These are phyloP conservation scores for Rhynchotus rufescens DNA, from an alignment of 2,797 vertebrate genomes.

Conservation along the genomic window DNA sequence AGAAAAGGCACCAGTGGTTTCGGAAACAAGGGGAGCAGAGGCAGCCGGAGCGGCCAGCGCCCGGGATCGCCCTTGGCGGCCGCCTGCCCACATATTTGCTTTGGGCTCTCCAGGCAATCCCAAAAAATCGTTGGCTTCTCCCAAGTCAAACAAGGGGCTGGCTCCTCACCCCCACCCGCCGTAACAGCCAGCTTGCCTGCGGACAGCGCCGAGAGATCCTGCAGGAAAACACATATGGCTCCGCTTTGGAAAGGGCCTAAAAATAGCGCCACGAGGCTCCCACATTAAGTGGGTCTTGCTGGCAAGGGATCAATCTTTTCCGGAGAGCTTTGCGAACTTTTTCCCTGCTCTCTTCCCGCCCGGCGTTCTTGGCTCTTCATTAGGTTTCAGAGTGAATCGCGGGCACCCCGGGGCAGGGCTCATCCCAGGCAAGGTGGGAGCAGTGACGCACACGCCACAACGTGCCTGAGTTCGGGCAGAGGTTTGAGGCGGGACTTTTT, in stretches of 20 bases:
- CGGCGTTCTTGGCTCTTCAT: background rate
- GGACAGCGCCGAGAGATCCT: constrained; percentile 11
- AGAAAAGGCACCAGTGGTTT: background rate
- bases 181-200: constrained; percentile 26
- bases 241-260: constrained; percentile 31
- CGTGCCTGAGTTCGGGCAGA: background rate
- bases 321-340: background rate
- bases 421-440: background rate
- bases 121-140: background rate
- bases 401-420: background rate
- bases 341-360: background rate
- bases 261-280: constrained; percentile 54
- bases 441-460: background rate
- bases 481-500: background rate
- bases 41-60: background rate
- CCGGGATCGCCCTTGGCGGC: background rate
- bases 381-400: background rate
- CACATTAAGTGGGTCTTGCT: background rate
- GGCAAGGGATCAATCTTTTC: background rate
- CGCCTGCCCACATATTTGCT: background rate
- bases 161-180: background rate
- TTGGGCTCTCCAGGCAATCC: background rate
- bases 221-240: constrained; percentile 31
- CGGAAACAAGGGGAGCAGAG: background rate
- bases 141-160: background rate